Percentiles rank a stretch among this genome's conserved stretches.
These are phyloP conservation scores for Drosophila sechellia DNA, from an alignment of 1,140 invertebrate genomes.

Conservation along the genomic window DNA sequence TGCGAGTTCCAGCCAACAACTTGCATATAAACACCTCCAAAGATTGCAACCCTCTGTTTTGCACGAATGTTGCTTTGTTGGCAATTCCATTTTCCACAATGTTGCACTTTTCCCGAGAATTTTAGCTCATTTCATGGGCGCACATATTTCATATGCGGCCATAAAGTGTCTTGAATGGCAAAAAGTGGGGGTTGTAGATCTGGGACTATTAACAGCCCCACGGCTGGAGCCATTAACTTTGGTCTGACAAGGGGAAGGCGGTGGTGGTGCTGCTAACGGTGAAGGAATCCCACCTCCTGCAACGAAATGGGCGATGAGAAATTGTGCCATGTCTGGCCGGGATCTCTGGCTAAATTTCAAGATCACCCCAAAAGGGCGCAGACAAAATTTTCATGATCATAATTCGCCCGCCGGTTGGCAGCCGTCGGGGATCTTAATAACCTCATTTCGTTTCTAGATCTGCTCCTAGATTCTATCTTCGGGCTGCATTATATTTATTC, in stretches of 20 bases:
- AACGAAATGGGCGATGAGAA: conserved; percentile 72
- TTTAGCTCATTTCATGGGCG: conserved; percentile 74
- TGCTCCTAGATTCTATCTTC: conserved; percentile 1
- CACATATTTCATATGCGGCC: conserved; percentile 79
- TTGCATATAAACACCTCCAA: conserved; percentile 26
- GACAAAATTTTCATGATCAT: conserved; percentile 58
- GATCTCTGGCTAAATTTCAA: conserved; percentile 47
- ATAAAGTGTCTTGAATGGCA: conserved; percentile 51
- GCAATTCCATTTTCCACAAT: conserved; percentile 76
- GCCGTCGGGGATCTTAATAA: conserved; percentile 55
- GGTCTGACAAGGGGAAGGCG: neutral
- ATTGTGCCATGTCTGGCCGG: conserved; percentile 71
- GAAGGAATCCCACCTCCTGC: conserved; percentile 63
- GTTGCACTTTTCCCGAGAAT: conserved; percentile 81
- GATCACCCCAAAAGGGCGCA: conserved; percentile 54
- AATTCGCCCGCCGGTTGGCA: conserved; percentile 42
- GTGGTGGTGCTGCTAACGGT: conserved; percentile 7
- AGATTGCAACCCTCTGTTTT: conserved; percentile 16
- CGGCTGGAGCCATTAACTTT: conserved; percentile 38
- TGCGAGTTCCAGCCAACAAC: conserved; percentile 8
- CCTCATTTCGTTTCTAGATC: conserved; percentile 40
- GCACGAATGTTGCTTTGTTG: conserved; percentile 19
- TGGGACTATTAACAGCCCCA: conserved; percentile 58
- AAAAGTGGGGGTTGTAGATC: neutral
- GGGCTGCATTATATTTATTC: conserved; percentile 69